A percentile compares a stretch with the other conserved stretches of the same genome.
Evolutionary conservation across 2,888 invertebrate genomes (phyloP).

Genomic region (Osmoderma eremita): DNA sequence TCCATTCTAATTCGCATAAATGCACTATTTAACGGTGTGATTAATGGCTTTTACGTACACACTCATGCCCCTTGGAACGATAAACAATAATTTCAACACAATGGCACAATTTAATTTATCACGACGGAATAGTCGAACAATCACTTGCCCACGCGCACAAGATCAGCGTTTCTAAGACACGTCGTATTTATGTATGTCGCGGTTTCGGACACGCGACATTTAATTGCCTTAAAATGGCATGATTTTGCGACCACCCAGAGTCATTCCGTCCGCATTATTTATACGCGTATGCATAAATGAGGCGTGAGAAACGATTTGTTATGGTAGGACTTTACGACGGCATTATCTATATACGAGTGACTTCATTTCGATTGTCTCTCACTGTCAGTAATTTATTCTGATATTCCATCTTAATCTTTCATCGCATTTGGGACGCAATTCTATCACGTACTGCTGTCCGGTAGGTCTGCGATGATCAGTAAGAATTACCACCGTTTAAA

Average conservation of each 20-base stretch:
- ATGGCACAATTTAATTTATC: slow-evolving; percentile 41
- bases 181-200: slow-evolving; percentile 45
- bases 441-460: slow-evolving; percentile 3
- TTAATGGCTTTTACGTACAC: slow-evolving; percentile 16
- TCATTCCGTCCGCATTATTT: slow-evolving; percentile 36
- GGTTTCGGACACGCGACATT: slow-evolving; percentile 45
- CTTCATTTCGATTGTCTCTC: slow-evolving; percentile 8
- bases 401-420: slow-evolving; percentile 15
- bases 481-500: too few species aligned
- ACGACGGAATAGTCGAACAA: slow-evolving; percentile 35
- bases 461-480: too few species aligned
- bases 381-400: slow-evolving; percentile 29
- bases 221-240: slow-evolving; percentile 45
- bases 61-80: slow-evolving; percentile 24
- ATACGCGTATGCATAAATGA: slow-evolving; percentile 13
- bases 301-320: slow-evolving; percentile 25
- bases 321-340: slow-evolving; percentile 15
- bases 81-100: slow-evolving; percentile 44
- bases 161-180: slow-evolving; percentile 41
- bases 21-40: slow-evolving; percentile 10
- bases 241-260: slow-evolving; percentile 47
- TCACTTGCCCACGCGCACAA: slow-evolving; percentile 40
- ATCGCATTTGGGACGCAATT: slow-evolving; percentile 10
- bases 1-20: slow-evolving; percentile 11
- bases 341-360: slow-evolving; percentile 6